phyloP scores from a whole-genome alignment of 2,113 vertebrate species.

The Ailuropoda melanoleuca region DNA sequence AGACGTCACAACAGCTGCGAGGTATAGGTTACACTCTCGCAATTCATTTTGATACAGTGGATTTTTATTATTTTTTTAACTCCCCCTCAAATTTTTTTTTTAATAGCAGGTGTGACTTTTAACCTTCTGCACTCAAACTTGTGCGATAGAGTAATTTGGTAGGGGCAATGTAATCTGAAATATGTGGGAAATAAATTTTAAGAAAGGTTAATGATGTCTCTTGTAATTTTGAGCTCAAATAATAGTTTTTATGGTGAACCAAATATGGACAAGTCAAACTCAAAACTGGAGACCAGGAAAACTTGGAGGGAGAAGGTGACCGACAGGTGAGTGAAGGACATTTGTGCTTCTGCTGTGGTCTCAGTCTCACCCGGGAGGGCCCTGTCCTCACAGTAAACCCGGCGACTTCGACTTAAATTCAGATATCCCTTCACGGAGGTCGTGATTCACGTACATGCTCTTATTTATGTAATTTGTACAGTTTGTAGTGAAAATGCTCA shows the following conservation, averaged over 20 bases:
- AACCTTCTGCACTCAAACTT: slow-evolving; percentile 80
- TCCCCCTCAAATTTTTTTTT: slow-evolving; percentile 62
- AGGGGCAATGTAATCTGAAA: slow-evolving; percentile 69
- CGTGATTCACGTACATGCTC: background rate
- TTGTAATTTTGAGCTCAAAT: slow-evolving; percentile 10
- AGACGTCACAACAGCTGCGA: slow-evolving; percentile 88
- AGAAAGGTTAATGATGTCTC: slow-evolving; percentile 30
- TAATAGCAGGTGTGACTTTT: slow-evolving; percentile 89
- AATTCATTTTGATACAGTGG: slow-evolving; percentile 81
- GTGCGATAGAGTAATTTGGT: slow-evolving; percentile 74
- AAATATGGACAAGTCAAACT: background rate
- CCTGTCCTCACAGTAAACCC: background rate
- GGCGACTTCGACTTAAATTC: background rate
- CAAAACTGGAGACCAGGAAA: background rate
- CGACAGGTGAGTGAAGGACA: background rate
- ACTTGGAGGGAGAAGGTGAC: background rate
- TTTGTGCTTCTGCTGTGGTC: background rate
- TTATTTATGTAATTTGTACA: background rate
- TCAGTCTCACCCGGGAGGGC: background rate
- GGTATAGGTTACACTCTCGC: slow-evolving; percentile 85
- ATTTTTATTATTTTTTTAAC: slow-evolving; percentile 84
- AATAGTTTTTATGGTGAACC: background rate
- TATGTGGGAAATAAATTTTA: slow-evolving; percentile 54
- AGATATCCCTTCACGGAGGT: background rate
- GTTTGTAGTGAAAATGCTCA: background rate